Percentiles rank a stretch among this genome's conserved stretches.
Evolutionary conservation across 2,113 vertebrate species (phyloP).

Genomic region (Corynorhinus townsendii): DNA sequence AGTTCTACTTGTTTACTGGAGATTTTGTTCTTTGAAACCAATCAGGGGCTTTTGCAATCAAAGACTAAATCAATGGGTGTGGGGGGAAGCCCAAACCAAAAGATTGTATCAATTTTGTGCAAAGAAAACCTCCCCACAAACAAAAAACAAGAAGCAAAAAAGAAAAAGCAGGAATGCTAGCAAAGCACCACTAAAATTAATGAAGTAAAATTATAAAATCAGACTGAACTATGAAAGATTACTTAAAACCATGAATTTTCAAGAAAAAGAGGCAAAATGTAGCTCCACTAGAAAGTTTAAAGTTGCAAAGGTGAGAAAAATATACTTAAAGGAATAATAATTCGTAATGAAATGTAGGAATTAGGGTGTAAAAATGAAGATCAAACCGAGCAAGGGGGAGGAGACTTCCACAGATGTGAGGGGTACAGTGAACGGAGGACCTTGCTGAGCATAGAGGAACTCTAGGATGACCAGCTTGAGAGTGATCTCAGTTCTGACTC

Average conservation of each 20-base stretch:
- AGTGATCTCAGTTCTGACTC: not conserved
- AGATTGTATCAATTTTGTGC: not conserved
- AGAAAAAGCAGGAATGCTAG: not conserved
- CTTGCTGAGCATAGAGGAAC: not conserved
- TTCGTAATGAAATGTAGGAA: not conserved
- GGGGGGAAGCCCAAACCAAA: not conserved
- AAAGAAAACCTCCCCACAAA: too few species aligned
- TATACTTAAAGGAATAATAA: not conserved
- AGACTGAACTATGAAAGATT: not conserved
- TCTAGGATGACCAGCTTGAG: not conserved
- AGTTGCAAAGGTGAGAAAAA: not conserved
- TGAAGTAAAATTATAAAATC: not conserved
- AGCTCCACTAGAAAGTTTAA: not conserved
- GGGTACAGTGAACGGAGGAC: too few species aligned
- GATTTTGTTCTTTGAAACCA: not conserved
- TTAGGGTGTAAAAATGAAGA: not conserved
- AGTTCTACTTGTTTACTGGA: slow-evolving; percentile 36
- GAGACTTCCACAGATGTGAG: not conserved
- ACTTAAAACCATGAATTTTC: not conserved
- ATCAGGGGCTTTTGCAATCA: slow-evolving; percentile 16
- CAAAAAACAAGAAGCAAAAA: not conserved
- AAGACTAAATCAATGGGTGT: slow-evolving; percentile 32
- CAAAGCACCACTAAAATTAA: not conserved
- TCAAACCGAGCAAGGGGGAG: not conserved
- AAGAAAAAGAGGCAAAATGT: not conserved